Percentiles rank a stretch among this genome's conserved stretches.
Evolutionary conservation across 1,140 invertebrate species (phyloP).

Genomic region (Ptiloglossa arizonensis): DNA sequence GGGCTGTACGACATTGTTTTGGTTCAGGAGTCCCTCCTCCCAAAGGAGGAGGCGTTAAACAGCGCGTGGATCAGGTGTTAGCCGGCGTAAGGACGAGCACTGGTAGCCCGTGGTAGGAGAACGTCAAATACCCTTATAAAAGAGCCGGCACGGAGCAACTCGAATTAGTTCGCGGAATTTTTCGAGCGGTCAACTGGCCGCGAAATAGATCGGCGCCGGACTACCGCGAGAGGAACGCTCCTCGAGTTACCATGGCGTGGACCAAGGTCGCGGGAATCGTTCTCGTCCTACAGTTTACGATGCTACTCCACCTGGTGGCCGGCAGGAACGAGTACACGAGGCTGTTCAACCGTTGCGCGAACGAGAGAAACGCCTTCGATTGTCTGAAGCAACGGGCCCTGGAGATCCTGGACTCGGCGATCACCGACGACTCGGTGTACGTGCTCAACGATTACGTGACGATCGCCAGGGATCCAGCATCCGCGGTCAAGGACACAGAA

Average conservation of each 20-base stretch:
- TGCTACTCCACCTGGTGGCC: constrained; percentile 25
- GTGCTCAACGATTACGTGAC: constrained; percentile 83
- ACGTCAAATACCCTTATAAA: constrained; percentile 61
- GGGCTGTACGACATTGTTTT: constrained; percentile 80
- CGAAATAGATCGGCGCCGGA: neutral
- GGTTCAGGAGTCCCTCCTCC: constrained; percentile 71
- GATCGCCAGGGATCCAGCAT: constrained; percentile 79
- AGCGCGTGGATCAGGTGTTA: constrained; percentile 78
- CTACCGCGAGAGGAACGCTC: neutral
- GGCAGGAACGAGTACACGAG: constrained; percentile 71
- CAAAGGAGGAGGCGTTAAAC: constrained; percentile 76
- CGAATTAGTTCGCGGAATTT: constrained; percentile 55
- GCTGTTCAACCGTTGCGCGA: constrained; percentile 76
- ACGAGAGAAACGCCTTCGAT: constrained; percentile 79
- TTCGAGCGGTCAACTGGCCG: constrained; percentile 29
- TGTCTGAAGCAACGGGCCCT: constrained; percentile 83
- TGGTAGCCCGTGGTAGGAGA: constrained; percentile 49
- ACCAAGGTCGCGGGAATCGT: neutral
- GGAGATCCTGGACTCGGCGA: constrained; percentile 82
- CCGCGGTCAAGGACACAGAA: constrained; percentile 31
- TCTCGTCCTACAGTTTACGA: constrained; percentile 1
- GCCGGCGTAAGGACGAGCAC: constrained; percentile 43
- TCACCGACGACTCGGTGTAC: constrained; percentile 83
- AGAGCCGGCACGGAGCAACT: constrained; percentile 33
- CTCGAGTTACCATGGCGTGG: constrained; percentile 23